Percentiles rank a stretch among this genome's conserved stretches.
Conservation (phyloP, 1,140 invertebrate species). For the Andricus grossulariae region DNA sequence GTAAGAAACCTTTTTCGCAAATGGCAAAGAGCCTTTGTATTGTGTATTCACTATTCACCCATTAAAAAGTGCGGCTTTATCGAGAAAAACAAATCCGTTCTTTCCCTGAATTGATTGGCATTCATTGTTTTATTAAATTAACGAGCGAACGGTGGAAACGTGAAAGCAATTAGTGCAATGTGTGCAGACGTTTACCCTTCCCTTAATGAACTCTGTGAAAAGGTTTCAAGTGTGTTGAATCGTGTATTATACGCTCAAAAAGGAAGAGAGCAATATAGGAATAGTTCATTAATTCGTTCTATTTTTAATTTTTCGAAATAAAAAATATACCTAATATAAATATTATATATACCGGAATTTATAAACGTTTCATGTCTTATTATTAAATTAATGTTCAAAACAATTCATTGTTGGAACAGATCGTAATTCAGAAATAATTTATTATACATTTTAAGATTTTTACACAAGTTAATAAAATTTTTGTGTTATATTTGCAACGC, state of each 20-base stretch:
- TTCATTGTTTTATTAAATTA: slow-evolving; percentile 36
- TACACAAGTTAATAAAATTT: no score
- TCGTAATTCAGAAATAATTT: no score
- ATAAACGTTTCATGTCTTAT: no score
- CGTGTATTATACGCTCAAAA: background rate
- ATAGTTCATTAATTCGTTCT: background rate
- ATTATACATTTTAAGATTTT: no score
- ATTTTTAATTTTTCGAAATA: no score
- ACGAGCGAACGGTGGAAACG: slow-evolving; percentile 24
- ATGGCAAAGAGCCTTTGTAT: background rate
- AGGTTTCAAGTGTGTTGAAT: background rate
- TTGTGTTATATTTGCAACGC: no score
- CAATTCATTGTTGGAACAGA: no score
- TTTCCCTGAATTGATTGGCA: slow-evolving; percentile 37
- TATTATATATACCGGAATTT: no score
- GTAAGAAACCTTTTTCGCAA: background rate
- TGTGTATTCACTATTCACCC: background rate
- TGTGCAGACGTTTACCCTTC: slow-evolving; percentile 11
- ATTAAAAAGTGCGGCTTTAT: background rate
- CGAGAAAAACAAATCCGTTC: background rate
- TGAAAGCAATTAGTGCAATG: slow-evolving; percentile 36
- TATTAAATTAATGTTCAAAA: no score
- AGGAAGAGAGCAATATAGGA: background rate
- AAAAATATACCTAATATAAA: no score
- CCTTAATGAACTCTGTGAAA: background rate